phyloP scores from a whole-genome alignment of 2,113 vertebrate species.

The Tragulus kanchil region DNA sequence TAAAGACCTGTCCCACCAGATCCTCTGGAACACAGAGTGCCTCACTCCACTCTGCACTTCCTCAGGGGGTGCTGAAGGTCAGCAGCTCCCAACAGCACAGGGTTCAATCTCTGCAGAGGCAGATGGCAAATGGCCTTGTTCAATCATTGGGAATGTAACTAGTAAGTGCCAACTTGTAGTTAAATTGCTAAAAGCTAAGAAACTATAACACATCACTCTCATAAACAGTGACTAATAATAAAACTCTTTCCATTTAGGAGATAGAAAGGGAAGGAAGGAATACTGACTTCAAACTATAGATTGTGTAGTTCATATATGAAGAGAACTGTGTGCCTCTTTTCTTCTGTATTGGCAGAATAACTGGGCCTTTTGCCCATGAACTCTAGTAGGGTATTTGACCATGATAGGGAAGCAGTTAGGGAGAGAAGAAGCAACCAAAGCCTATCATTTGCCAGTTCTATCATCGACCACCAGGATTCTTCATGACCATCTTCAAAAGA shows the following conservation, averaged over 20 bases:
- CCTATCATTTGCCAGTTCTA: conserved; percentile 20
- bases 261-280: neutral
- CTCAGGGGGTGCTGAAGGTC: too few relatives aligned
- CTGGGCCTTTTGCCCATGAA: neutral
- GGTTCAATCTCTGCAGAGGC: too few relatives aligned
- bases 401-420: conserved; percentile 1
- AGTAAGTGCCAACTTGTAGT: too few relatives aligned
- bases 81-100: too few relatives aligned
- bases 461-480: neutral
- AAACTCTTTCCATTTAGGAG: conserved; percentile 18
- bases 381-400: neutral
- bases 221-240: conserved; percentile 33
- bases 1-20: too few relatives aligned
- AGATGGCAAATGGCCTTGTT: too few relatives aligned
- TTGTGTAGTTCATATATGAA: neutral
- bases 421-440: neutral
- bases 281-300: conserved; percentile 4
- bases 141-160: too few relatives aligned
- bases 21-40: too few relatives aligned
- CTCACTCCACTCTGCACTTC: too few relatives aligned
- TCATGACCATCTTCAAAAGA: conserved; percentile 34
- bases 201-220: neutral
- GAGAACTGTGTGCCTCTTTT: neutral
- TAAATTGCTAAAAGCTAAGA: neutral
- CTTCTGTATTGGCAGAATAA: neutral